Evolutionary conservation across 2,113 vertebrate species (phyloP).

Genomic region (Serinus canaria): DNA sequence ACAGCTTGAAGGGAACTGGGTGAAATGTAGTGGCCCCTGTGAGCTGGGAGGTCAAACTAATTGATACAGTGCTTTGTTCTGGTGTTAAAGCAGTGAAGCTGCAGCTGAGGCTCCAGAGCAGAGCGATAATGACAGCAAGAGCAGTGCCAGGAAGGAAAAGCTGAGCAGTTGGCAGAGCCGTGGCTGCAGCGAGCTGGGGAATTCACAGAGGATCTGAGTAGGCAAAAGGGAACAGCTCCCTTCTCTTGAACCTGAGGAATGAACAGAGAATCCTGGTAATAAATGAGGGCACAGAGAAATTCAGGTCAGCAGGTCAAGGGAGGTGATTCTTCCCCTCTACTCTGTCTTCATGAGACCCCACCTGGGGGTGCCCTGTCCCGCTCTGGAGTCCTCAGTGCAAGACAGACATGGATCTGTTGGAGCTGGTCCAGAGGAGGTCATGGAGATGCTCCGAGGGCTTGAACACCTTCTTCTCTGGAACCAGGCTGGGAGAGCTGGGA

Average conservation of each 20-base stretch:
- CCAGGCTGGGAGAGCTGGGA: neutral
- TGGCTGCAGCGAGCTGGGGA: neutral
- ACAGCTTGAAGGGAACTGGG: neutral
- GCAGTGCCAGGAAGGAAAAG: neutral
- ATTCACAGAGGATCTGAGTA: neutral
- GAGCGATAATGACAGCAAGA: neutral
- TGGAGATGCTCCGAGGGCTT: accelerated
- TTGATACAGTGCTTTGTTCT: neutral
- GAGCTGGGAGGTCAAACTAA: neutral
- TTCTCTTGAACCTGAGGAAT: neutral
- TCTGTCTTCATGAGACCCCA: neutral
- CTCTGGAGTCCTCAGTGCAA: neutral
- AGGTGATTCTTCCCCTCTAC: neutral
- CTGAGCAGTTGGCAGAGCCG: neutral
- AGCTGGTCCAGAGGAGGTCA: neutral
- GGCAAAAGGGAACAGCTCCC: neutral
- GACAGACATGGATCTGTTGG: neutral
- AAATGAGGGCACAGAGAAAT: neutral
- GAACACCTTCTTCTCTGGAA: neutral
- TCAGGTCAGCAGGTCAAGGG: neutral
- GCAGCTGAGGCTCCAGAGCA: neutral
- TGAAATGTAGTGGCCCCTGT: neutral
- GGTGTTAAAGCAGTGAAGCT: neutral
- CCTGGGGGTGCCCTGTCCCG: neutral
- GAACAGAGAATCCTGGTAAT: neutral